phyloP scores from a whole-genome alignment of 37 sponge, comb jelly and placozoan genomes.

The Corticium candelabrum region DNA sequence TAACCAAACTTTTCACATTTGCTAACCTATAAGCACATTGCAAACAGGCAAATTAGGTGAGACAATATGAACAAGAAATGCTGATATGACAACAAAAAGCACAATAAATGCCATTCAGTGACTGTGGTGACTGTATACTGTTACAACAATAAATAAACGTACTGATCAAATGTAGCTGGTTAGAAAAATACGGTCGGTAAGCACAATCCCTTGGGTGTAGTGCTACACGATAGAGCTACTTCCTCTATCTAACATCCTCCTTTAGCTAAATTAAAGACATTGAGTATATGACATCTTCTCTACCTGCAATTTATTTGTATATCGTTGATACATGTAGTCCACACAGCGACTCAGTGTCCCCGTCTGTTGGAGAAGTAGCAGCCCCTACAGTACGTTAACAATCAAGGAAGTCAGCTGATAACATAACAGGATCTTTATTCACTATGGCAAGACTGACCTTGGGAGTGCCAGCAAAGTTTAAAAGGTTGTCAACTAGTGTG shows the following conservation, averaged over 20 bases:
- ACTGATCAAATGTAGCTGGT: too few species aligned
- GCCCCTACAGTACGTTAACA: slow-evolving; percentile 30
- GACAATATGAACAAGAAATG: too few species aligned
- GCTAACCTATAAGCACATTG: slow-evolving; percentile 20
- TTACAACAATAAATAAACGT: neutral
- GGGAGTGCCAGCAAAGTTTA: slow-evolving; percentile 81
- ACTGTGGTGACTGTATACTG: neutral
- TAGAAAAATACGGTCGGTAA: too few species aligned
- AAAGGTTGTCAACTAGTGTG: slow-evolving; percentile 50
- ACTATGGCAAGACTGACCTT: slow-evolving; percentile 29
- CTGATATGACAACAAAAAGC: too few species aligned
- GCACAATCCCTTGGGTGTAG: too few species aligned
- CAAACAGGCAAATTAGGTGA: neutral
- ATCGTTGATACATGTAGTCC: slow-evolving; percentile 53
- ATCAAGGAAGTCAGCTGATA: neutral
- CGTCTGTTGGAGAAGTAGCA: slow-evolving; percentile 51
- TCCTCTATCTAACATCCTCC: too few species aligned
- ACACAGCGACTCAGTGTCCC: slow-evolving; percentile 50
- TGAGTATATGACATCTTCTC: too few species aligned
- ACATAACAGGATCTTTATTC: too few species aligned
- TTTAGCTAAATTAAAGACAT: too few species aligned
- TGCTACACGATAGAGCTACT: too few species aligned
- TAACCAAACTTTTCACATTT: slow-evolving; percentile 84
- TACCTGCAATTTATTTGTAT: slow-evolving; percentile 66
- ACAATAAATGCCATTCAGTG: too few species aligned